Evolutionary conservation across 2,797 vertebrate species (phyloP), one percentile per base, ranked within the genome.

Genomic region (Stomatorhinus walkeri): DNA sequence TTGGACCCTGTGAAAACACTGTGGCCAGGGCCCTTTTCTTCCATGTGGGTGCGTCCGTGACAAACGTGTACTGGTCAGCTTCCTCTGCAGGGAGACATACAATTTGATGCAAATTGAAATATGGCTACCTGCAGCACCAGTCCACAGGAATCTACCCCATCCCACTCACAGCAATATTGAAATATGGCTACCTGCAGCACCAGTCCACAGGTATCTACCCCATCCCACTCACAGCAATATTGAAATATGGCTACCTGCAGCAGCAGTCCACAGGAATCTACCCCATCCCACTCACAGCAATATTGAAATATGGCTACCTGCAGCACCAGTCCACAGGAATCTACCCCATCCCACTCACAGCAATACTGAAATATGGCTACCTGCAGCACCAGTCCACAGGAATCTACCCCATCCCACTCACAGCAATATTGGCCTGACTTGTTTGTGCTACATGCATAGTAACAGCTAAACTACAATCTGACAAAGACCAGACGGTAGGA

Each of bases 41-140:
- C 92, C 95, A 92, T 0, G 94, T 94, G 5, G 96, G 90, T 0
- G 95, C 94, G 61, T 95, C 95, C 8, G 93, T 93, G 64, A 94
- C 95, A 1, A 95, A 96, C 90, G 93, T 94, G 91, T 93, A 93
- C 87, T 94, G 95, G 93, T 97, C 95, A 0, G 95, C 96, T 91
- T 97, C 96, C 90, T 97, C 96, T 97, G 94, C 59, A 40, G 22
- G 28, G 88, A 54, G 51, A 88, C 12, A 88, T 4, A 87, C 14
- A n/a, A 36, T 32, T 52, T 19, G 28, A 16, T 19, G 12, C 46
- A 24, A 48, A 24, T 12, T 14, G 14, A 54, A 49, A 48, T 7
- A 22, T 10, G n/a, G 5, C 22, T 32, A 24, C 43, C 12, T 10
- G 6, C 49, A 87, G 9, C 36, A 40, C 32, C 54, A 6, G 51